Evolutionary conservation across 1,140 invertebrate genomes (phyloP), one percentile per base, ranked within the genome.

Genomic region (Ceratina australensis): DNA sequence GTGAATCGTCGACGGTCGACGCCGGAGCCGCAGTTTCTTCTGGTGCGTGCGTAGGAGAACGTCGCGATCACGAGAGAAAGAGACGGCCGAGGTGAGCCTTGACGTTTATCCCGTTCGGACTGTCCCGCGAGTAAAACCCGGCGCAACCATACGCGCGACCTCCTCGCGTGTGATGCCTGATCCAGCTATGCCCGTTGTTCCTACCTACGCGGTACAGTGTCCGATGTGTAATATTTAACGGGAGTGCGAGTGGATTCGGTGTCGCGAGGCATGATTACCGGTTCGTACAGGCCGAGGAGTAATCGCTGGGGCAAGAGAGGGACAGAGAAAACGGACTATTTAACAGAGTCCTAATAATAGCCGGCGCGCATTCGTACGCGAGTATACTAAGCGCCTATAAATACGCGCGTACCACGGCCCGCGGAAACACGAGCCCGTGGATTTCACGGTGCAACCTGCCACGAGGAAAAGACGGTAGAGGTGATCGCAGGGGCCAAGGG

Each of bases 11-110:
- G 66, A 57, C 68, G 69, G 60, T 22, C 65, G 83, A 78, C 65
- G 80, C 74, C 68, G 69, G 56, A 73, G 56, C 79, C 82, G 83
- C 90, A 90, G 90, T 91, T 85, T 80, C 83, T 84, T 88, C 82
- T 84, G 88, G 83, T 88, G 87, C 89, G 89, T 84, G 87, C 86
- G 85, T 87, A 88, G 80, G 85, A 80, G 81, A 89, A 80, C 84
- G 88, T 87, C 50, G 85, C 79, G 54, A 69, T 64, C 56, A 72
- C 73, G 73, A 69, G 60, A 16, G n/a, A 84, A 74, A 80, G 80
- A 86, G 74, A 83, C n/a, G 71, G 68, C 67, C 69, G 50, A 18
- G 50, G 15, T 47, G 1, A 64, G 22, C 64, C 64, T 52, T 72
- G 69, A 72, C 76, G 42, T 78, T 78, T 71, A 71, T 77, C 61